A percentile compares a stretch with the other conserved stretches of the same genome.
These are phyloP conservation scores for Drosophila mimetica DNA, from an alignment of 2,888 invertebrate genomes.

Conservation along the genomic window DNA sequence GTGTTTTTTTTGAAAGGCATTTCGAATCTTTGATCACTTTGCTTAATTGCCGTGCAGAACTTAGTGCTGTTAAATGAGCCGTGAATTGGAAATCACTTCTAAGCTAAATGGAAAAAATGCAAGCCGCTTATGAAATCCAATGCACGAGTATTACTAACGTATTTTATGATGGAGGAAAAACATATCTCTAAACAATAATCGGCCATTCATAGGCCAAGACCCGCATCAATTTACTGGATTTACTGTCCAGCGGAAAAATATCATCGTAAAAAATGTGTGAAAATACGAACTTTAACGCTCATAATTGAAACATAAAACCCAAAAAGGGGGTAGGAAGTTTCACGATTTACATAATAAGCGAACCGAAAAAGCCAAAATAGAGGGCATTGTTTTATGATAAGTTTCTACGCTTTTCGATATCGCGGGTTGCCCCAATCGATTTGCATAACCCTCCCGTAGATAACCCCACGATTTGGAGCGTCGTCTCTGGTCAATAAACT, in stretches of 20 bases:
- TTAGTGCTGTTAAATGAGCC: constrained; percentile 33
- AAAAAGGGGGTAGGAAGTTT: not conserved
- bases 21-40: constrained; percentile 20
- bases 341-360: constrained; percentile 37
- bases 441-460: constrained; percentile 34
- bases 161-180: not conserved
- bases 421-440: constrained; percentile 55
- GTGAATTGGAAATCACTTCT: constrained; percentile 36
- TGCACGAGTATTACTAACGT: not conserved
- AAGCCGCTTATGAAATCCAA: constrained; percentile 16
- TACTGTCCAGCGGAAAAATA: too few relatives aligned
- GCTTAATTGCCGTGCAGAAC: constrained; percentile 41
- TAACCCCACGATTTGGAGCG: constrained; percentile 35
- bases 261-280: constrained; percentile 23
- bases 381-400: constrained; percentile 54
- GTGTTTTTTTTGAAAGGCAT: constrained; percentile 34
- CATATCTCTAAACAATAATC: not conserved
- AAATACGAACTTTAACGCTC: constrained; percentile 20
- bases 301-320: constrained; percentile 37
- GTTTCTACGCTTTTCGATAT: constrained; percentile 37
- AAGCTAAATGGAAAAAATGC: not conserved
- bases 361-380: constrained; percentile 1
- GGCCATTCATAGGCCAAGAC: constrained; percentile 2
- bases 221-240: constrained; percentile 3
- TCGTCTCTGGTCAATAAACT: constrained; percentile 73